These are phyloP conservation scores for Lepidochitona cinerea DNA, from an alignment of 2,888 invertebrate species.

Conservation along the genomic window DNA sequence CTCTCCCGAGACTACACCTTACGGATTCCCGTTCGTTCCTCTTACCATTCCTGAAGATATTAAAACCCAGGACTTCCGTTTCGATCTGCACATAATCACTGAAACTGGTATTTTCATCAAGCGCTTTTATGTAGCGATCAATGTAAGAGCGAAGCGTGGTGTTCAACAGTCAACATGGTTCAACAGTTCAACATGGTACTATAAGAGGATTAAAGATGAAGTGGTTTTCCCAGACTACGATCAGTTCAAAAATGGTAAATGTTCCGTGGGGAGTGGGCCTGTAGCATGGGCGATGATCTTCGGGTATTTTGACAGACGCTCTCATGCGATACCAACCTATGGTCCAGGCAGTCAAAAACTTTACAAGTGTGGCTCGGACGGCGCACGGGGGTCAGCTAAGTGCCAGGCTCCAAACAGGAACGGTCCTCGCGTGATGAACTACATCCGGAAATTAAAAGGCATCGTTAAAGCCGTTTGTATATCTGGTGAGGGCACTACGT, in stretches of 20 bases:
- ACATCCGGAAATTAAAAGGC: constrained; percentile 6
- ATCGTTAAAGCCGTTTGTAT: constrained; percentile 20
- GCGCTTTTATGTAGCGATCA: constrained; percentile 7
- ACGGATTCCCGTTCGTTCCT: not conserved
- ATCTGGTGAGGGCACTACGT: constrained; percentile 13
- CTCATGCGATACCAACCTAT: constrained; percentile 8
- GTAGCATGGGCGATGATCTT: constrained; percentile 28
- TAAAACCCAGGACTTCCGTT: not conserved
- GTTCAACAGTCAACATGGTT: not conserved
- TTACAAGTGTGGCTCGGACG: constrained; percentile 22
- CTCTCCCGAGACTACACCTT: not conserved
- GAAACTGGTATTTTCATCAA: not conserved
- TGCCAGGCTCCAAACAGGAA: constrained; percentile 18
- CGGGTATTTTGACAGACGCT: constrained; percentile 22
- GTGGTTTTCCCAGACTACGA: constrained; percentile 21
- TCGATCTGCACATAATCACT: not conserved
- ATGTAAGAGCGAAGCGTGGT: constrained; percentile 5
- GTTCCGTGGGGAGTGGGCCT: constrained; percentile 24
- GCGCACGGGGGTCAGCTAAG: constrained; percentile 12
- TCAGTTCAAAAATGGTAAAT: constrained; percentile 10
- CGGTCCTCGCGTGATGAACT: constrained; percentile 6
- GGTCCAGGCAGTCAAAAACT: constrained; percentile 13
- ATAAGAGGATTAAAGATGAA: constrained; percentile 16
- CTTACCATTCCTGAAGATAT: not conserved
- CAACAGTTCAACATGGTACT: not conserved